Conservation (phyloP, 2,888 invertebrate genomes). For the Lamproptera curius region DNA sequence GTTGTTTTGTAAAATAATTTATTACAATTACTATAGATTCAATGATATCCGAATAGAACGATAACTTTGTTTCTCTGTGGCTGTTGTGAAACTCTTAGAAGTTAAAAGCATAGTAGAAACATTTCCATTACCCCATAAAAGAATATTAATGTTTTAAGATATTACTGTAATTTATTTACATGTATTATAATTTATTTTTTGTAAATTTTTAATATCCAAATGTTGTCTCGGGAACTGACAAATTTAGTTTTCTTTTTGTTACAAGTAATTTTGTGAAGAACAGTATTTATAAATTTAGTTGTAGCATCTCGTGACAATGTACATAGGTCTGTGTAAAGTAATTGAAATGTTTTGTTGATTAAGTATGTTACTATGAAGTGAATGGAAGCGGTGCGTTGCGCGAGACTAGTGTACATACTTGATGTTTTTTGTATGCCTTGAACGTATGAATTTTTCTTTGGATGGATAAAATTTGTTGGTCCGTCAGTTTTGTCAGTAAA, state of each 20-base stretch:
- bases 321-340: constrained; percentile 28
- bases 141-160: constrained; percentile 11
- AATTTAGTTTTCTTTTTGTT: constrained; percentile 6
- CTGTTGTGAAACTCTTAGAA: constrained; percentile 6
- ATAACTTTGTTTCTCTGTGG: constrained; percentile 8
- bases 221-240: constrained; percentile 11
- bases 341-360: constrained; percentile 26
- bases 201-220: constrained; percentile 21
- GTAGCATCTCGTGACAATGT: constrained; percentile 25
- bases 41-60: neutral
- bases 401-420: constrained; percentile 65
- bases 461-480: constrained; percentile 33
- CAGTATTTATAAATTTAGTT: constrained; percentile 23
- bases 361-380: constrained; percentile 41
- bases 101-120: constrained; percentile 7
- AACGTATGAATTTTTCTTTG: constrained; percentile 43
- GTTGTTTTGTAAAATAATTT: constrained; percentile 14
- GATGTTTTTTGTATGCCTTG: constrained; percentile 60
- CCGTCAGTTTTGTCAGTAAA: constrained; percentile 36
- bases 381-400: constrained; percentile 49
- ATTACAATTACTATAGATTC: constrained; percentile 4
- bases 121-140: constrained; percentile 6
- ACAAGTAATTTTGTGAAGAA: constrained; percentile 2
- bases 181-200: constrained; percentile 28
- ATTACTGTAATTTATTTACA: constrained; percentile 23